Base-by-base conservation (phyloP, 2,797 vertebrate species). In the Neosilurus hyrtlii region DNA sequence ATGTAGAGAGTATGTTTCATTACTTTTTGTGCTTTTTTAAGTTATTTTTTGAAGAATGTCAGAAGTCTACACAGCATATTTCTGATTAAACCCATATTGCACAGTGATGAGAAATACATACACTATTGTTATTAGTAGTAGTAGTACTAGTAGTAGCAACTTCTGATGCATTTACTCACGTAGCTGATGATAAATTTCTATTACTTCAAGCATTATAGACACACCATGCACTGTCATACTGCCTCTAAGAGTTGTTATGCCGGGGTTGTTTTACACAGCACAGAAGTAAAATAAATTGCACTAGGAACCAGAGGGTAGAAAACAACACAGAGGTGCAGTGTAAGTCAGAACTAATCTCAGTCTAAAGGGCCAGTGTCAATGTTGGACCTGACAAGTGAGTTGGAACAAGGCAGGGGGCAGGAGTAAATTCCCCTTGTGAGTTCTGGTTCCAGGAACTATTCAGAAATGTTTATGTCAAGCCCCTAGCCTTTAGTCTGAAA, bases 291-390 rank as follows among this genome's bases (percentile, higher is more conserved):
- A 83, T 67, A 80, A 79, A 85, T 81, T 85, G 79, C 83, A 83
- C 81, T 80, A 72, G 75, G 54, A 77, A 66, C 82, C 67, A 59
- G 56, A 74, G 75, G 71, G 37, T 24, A 52, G 12, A 30, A 77
- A 63, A 15, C 7, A 24, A 87, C 83, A 80, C 86, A 81, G 82
- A 84, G 82, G n/a, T 85, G 83, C 65, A 70, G 86, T 84, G 80
- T 85, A 87, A 86, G 84, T 86, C 82, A 84, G 82, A 88, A 83
- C 79, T 86, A 86, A 88, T 88, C 82, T 88, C 72, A 78, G 73
- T 78, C 80, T 78, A 78, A 72, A 67, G 37, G 72, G 77, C 71
- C 74, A 81, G 51, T 80, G 82, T 86, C 86, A 74, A 49, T 59
- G 73, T 56, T 67, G 66, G 43, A 63, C 65, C 49, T 72, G 79